Evolutionary conservation across 2,113 vertebrate species (phyloP).

Genomic region (Casuarius casuarius): DNA sequence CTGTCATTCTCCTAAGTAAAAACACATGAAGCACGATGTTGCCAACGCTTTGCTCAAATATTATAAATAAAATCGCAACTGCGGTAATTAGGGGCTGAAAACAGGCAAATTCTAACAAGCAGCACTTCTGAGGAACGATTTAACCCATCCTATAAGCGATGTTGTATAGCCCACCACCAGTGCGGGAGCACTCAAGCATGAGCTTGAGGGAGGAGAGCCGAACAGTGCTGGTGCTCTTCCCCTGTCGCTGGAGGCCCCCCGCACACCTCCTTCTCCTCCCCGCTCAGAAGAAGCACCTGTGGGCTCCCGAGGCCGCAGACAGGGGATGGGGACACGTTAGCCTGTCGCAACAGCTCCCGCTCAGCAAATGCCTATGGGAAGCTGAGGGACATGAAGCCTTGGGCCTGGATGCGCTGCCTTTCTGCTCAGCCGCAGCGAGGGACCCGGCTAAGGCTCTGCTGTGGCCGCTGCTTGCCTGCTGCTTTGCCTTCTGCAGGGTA

Average conservation of each 20-base stretch:
- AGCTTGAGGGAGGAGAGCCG: accelerated
- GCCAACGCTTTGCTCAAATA: background rate
- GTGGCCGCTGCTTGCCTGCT: accelerated
- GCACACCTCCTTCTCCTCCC: no score
- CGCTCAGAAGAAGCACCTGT: accelerated
- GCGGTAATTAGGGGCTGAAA: background rate
- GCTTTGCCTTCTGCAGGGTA: accelerated
- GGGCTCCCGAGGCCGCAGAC: background rate
- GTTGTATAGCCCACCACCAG: accelerated
- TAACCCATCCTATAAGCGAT: accelerated
- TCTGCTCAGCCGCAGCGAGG: background rate
- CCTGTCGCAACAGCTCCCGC: background rate
- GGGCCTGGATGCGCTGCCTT: accelerated
- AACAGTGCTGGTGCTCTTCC: background rate
- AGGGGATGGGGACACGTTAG: accelerated
- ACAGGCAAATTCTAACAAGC: background rate
- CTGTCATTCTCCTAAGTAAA: background rate
- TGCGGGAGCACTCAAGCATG: accelerated
- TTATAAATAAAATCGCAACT: background rate
- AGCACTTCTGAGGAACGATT: accelerated
- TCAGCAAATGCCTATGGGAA: accelerated
- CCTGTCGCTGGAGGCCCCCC: background rate
- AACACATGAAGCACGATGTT: background rate
- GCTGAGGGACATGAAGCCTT: accelerated
- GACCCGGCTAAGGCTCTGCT: background rate